Evolutionary conservation across 2,113 vertebrate genomes (phyloP).

Genomic region (Synodontis membranacea): DNA sequence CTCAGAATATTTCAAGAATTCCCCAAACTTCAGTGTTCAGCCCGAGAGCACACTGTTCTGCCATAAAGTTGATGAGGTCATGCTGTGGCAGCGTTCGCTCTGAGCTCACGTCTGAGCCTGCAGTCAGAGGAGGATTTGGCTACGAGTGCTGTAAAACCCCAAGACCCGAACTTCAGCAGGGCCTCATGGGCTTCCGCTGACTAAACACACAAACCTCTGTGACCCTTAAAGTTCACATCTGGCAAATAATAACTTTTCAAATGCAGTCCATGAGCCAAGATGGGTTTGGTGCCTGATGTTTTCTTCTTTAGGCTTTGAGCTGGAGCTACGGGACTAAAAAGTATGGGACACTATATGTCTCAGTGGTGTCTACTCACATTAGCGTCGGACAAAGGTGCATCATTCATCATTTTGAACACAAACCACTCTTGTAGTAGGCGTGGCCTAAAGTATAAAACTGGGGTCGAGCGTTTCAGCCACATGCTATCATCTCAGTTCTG

Average conservation of each 20-base stretch:
- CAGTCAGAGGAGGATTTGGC: constrained; percentile 31
- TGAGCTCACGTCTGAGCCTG: constrained; percentile 34
- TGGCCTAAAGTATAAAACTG: background rate
- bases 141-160: background rate
- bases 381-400: background rate
- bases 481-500: background rate
- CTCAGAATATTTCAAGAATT: constrained; percentile 2
- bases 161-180: background rate
- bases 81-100: constrained; percentile 29
- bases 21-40: background rate
- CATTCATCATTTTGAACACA: background rate
- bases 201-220: background rate
- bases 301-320: background rate
- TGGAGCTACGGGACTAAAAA: background rate
- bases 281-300: background rate
- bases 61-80: constrained; percentile 36
- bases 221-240: background rate
- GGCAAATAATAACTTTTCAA: background rate
- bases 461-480: background rate
- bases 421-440: background rate
- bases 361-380: background rate
- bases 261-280: background rate
- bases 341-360: background rate
- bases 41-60: background rate
- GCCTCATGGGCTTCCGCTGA: background rate